Evolutionary conservation across 92 coral and sea anemone species (phyloP).

Genomic region (Heteractis magnifica): DNA sequence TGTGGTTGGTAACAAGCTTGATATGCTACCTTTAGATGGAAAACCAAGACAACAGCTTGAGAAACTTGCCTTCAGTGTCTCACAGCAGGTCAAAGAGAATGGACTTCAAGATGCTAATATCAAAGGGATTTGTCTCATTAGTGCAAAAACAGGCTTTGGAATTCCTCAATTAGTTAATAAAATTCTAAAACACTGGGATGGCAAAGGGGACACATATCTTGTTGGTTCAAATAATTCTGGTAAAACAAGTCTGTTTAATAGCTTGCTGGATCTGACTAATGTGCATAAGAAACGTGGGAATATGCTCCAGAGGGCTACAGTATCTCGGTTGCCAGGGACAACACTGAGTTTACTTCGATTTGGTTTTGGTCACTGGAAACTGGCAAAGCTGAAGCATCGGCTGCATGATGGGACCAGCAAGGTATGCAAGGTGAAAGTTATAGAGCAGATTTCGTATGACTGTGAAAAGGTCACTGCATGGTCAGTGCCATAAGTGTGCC

Average conservation of each 20-base stretch:
- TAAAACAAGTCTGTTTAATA: conserved; percentile 87
- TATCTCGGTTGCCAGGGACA: conserved; percentile 81
- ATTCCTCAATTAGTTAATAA: conserved; percentile 57
- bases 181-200: conserved; percentile 77
- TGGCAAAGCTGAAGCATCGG: conserved; percentile 62
- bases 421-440: conserved; percentile 38
- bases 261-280: conserved; percentile 71
- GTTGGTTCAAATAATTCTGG: conserved; percentile 89
- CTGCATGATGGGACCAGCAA: conserved; percentile 55
- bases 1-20: conserved; percentile 85
- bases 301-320: conserved; percentile 84
- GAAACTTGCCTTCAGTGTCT: conserved; percentile 49
- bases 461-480: too few species aligned
- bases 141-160: conserved; percentile 93
- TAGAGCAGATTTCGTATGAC: neutral
- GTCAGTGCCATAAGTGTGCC: too few species aligned
- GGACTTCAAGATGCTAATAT: conserved; percentile 79
- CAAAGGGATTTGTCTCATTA: conserved; percentile 66
- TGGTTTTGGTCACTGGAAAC: conserved; percentile 80
- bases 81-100: conserved; percentile 52
- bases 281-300: conserved; percentile 73
- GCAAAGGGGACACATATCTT: conserved; percentile 79
- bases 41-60: conserved; percentile 59
- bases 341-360: conserved; percentile 79
- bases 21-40: conserved; percentile 85